A percentile compares a stretch with the other conserved stretches of the same genome.
Conservation (phyloP, 2,113 vertebrate species). For the Caretta caretta region DNA sequence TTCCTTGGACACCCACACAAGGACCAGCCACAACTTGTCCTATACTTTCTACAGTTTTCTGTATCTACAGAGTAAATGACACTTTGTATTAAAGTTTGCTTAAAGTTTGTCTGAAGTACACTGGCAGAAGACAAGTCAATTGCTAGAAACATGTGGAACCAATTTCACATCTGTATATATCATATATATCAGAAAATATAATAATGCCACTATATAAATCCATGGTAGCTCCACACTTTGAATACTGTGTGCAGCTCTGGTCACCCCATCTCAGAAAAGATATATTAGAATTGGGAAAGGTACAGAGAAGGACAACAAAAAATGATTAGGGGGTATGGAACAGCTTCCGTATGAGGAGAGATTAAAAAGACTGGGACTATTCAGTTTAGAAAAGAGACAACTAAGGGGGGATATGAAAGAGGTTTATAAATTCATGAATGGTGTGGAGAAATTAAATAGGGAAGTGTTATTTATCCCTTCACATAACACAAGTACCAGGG, state of each 20-base stretch:
- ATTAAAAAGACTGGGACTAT: not conserved
- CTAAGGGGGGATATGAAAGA: not conserved
- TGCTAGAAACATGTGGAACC: not conserved
- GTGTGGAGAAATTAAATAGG: not conserved
- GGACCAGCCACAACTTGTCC: not conserved
- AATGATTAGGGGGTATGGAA: not conserved
- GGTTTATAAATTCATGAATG: not conserved
- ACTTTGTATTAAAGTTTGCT: slow-evolving; percentile 24
- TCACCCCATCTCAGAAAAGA: not conserved
- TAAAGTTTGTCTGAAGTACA: not conserved
- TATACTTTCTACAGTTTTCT: slow-evolving; percentile 20
- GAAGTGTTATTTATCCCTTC: not conserved
- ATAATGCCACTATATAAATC: too few species aligned
- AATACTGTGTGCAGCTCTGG: not conserved
- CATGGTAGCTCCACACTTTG: not conserved
- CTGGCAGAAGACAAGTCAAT: not conserved
- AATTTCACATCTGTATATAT: slow-evolving; percentile 41
- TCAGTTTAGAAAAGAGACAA: not conserved
- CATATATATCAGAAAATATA: too few species aligned
- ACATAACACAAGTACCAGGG: not conserved
- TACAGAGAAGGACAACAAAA: not conserved
- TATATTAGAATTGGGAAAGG: not conserved
- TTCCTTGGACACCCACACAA: not conserved
- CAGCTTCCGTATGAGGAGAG: not conserved
- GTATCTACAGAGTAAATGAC: not conserved